These are phyloP conservation scores for Dexiosoma caninum DNA, from an alignment of 2,888 invertebrate genomes.

Conservation along the genomic window DNA sequence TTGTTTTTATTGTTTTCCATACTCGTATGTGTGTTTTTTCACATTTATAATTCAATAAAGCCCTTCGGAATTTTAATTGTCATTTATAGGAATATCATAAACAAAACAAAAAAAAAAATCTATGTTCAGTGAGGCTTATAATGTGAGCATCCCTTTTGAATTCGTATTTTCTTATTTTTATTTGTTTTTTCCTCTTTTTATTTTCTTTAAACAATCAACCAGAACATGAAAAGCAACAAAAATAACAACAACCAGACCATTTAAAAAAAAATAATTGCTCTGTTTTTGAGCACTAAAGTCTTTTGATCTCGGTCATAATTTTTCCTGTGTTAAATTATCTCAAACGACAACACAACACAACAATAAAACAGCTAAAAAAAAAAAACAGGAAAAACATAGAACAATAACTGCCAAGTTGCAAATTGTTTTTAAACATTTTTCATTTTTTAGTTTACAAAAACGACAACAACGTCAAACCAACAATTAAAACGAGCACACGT, in stretches of 20 bases:
- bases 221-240: not conserved
- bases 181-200: not conserved
- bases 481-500: not conserved
- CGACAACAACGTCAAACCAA: not conserved
- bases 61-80: too few relatives aligned
- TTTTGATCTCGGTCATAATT: conserved; percentile 56
- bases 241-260: not conserved
- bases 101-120: too few relatives aligned
- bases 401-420: conserved; percentile 60
- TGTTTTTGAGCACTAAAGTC: conserved; percentile 23
- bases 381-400: not conserved
- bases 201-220: conserved; percentile 14
- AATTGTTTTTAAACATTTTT: conserved; percentile 50
- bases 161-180: not conserved
- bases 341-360: not conserved
- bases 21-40: too few relatives aligned
- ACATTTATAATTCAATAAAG: too few relatives aligned
- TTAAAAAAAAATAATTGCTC: conserved; percentile 38
- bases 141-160: not conserved
- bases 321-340: conserved; percentile 42
- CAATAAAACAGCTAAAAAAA: not conserved
- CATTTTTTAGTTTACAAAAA: conserved; percentile 18
- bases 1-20: too few relatives aligned
- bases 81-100: too few relatives aligned
- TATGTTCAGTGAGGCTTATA: not conserved